Conservation (phyloP, 2,113 vertebrate genomes). For the Echinops telfairi region DNA sequence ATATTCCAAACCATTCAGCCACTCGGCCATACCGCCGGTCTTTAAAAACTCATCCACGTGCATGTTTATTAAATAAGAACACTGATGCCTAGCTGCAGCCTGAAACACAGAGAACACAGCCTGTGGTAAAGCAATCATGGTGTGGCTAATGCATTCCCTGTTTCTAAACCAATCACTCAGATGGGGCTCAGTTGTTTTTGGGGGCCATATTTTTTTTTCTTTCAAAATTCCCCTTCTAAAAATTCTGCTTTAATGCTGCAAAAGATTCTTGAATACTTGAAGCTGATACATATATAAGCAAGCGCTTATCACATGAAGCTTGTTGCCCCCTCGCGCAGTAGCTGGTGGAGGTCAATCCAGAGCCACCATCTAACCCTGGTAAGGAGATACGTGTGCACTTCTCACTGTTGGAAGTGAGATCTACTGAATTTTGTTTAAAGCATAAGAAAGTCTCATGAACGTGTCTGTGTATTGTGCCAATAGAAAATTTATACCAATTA, state of each 20-base stretch:
- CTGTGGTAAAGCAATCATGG: background rate
- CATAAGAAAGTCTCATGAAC: background rate
- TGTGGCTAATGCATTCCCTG: background rate
- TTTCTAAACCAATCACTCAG: conserved; percentile 45
- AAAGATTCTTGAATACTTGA: background rate
- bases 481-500: background rate
- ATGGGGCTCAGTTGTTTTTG: conserved; percentile 16
- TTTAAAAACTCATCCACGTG: conserved; percentile 93
- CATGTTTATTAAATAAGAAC: conserved; percentile 92
- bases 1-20: conserved; percentile 91
- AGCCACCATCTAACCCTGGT: background rate
- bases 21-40: conserved; percentile 91
- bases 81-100: conserved; percentile 93
- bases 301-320: background rate
- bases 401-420: background rate
- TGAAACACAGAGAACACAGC: conserved; percentile 78
- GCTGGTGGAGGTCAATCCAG: background rate
- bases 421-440: conserved; percentile 13
- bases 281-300: background rate
- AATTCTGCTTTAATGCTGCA: background rate
- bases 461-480: background rate
- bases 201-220: background rate
- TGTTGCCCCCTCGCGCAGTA: background rate
- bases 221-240: conserved; percentile 15
- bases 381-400: background rate